Evolutionary conservation across 1,140 invertebrate species (phyloP).

Genomic region (Hermetia illucens): DNA sequence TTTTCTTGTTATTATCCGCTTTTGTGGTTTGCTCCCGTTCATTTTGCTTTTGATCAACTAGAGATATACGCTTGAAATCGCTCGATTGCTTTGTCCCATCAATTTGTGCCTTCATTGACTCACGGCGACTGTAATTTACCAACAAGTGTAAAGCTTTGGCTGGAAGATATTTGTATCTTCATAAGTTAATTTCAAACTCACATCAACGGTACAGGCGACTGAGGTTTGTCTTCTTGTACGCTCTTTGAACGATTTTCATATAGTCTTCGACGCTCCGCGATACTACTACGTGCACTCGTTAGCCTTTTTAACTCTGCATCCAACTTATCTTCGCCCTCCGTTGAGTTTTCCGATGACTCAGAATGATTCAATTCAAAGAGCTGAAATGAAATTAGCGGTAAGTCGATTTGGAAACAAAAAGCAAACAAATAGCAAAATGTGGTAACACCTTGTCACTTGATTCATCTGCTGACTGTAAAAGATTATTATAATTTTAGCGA

Average conservation of each 20-base stretch:
- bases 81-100: slow-evolving; percentile 3
- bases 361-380: slow-evolving; percentile 27
- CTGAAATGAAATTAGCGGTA: slow-evolving; percentile 9
- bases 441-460: slow-evolving; percentile 24
- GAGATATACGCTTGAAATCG: slow-evolving; percentile 23
- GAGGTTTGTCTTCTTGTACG: slow-evolving; percentile 45
- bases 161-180: not conserved
- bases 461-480: slow-evolving; percentile 26
- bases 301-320: slow-evolving; percentile 28
- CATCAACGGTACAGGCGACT: slow-evolving; percentile 54
- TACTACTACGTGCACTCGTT: slow-evolving; percentile 46
- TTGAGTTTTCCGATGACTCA: slow-evolving; percentile 27
- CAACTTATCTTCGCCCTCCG: slow-evolving; percentile 25
- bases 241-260: slow-evolving; percentile 56
- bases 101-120: slow-evolving; percentile 16
- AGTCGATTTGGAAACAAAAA: slow-evolving; percentile 38
- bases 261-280: slow-evolving; percentile 59
- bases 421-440: slow-evolving; percentile 5
- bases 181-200: slow-evolving; percentile 12
- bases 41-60: slow-evolving; percentile 22
- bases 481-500: slow-evolving; percentile 13
- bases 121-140: slow-evolving; percentile 16
- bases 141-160: not conserved
- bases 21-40: slow-evolving; percentile 18
- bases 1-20: slow-evolving; percentile 21